These are phyloP conservation scores for Hormiphora californensis DNA, from an alignment of 37 sponge, comb jelly and placozoan species.

Conservation along the genomic window DNA sequence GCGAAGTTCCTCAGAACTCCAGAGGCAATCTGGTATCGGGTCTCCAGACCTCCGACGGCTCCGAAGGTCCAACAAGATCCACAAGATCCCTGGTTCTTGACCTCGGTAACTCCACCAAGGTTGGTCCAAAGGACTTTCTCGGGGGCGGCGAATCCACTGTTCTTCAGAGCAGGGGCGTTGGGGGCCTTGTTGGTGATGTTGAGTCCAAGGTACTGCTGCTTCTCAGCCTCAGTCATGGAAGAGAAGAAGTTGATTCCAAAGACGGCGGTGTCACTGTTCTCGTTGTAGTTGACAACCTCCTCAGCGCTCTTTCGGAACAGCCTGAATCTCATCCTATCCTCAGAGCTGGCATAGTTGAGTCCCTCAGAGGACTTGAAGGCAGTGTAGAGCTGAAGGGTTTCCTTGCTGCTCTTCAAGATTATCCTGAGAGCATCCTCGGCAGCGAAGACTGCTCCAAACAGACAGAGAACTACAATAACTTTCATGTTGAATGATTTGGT, in stretches of 20 bases:
- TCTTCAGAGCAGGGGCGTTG: not conserved
- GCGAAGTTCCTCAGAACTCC: not conserved
- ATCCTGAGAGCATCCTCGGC: slow-evolving; percentile 3
- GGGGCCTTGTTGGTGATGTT: not conserved
- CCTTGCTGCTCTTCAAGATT: not conserved
- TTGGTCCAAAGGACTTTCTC: not conserved
- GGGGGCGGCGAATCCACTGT: not conserved
- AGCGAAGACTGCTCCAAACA: not conserved
- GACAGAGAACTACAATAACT: not conserved
- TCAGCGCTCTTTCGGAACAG: not conserved
- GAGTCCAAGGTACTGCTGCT: not conserved
- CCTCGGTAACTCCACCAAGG: not conserved
- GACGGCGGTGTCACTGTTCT: not conserved
- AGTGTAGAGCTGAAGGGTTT: not conserved
- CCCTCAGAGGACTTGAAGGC: not conserved
- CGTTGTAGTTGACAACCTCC: not conserved
- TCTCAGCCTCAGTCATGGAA: not conserved
- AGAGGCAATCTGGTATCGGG: not conserved
- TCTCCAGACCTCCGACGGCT: slow-evolving; percentile 20
- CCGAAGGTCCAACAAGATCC: slow-evolving; percentile 1
- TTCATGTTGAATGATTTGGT: not conserved
- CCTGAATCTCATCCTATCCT: not conserved
- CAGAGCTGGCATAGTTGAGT: not conserved
- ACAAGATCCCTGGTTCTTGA: not conserved
- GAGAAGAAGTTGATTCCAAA: slow-evolving; percentile 1